These are phyloP conservation scores for Ctenodactylus gundi DNA, from an alignment of 2,113 vertebrate species.

Conservation along the genomic window DNA sequence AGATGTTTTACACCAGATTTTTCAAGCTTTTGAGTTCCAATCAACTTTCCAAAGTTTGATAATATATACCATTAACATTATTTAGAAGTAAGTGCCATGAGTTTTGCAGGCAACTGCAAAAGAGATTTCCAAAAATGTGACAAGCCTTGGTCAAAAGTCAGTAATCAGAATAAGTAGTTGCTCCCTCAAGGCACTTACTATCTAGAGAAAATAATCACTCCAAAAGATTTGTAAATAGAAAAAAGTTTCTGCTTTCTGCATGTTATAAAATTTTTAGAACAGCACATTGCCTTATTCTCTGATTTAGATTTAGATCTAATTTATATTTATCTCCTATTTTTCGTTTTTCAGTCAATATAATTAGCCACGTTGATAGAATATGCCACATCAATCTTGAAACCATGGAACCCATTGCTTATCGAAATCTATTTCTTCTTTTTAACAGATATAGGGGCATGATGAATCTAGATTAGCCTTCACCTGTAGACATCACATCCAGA, in stretches of 20 bases:
- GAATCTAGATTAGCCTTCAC: not conserved
- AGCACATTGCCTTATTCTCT: not conserved
- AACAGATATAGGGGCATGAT: not conserved
- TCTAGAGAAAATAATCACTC: not conserved
- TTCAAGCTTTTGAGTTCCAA: not conserved
- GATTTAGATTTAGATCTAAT: too few species aligned
- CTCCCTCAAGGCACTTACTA: not conserved
- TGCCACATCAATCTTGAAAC: not conserved
- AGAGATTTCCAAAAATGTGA: not conserved
- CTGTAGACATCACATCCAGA: not conserved
- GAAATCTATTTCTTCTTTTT: not conserved
- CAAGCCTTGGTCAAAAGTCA: not conserved
- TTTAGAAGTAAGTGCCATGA: not conserved
- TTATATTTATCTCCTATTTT: not conserved
- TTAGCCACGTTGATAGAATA: not conserved
- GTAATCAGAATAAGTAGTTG: not conserved
- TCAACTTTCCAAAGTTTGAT: not conserved
- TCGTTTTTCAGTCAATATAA: not conserved
- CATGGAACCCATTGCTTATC: not conserved
- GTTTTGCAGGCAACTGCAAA: not conserved
- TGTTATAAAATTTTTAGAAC: not conserved
- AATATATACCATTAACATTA: not conserved
- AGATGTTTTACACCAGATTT: not conserved
- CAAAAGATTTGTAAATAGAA: not conserved
- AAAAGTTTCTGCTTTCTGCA: not conserved